Percentiles rank a stretch among this genome's conserved stretches.
phyloP scores from a whole-genome alignment of 2,888 invertebrate genomes.

The Acronicta aceris region DNA sequence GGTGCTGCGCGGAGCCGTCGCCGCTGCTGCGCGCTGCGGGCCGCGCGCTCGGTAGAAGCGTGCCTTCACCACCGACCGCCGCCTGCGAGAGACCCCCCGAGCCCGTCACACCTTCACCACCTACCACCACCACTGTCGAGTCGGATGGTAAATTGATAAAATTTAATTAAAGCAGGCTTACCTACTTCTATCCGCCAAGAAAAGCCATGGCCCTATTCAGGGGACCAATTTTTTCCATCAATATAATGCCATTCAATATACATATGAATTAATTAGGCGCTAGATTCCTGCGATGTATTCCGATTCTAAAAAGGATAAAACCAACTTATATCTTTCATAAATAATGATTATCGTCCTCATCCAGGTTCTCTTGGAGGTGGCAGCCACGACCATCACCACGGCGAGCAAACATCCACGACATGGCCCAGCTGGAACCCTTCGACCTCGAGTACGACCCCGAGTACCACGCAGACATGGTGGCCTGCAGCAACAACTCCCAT shows the following conservation, averaged over 20 bases:
- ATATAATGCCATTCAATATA: too few relatives aligned
- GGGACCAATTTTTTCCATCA: too few relatives aligned
- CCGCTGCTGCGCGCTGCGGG: slow-evolving; percentile 94
- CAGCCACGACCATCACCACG: slow-evolving; percentile 71
- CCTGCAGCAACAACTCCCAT: slow-evolving; percentile 72
- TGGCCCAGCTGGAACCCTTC: slow-evolving; percentile 81
- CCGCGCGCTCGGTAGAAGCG: slow-evolving; percentile 91
- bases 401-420: slow-evolving; percentile 78
- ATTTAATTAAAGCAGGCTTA: background rate
- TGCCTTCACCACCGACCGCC: slow-evolving; percentile 85
- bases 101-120: slow-evolving; percentile 93
- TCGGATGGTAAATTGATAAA: slow-evolving; percentile 71
- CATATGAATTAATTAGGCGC: too few relatives aligned
- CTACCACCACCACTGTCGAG: slow-evolving; percentile 91
- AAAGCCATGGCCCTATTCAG: too few relatives aligned
- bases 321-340: background rate
- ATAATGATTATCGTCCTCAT: background rate
- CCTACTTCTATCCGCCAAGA: background rate
- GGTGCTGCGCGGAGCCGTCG: slow-evolving; percentile 94
- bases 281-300: too few relatives aligned
- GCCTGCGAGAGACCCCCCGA: slow-evolving; percentile 92
- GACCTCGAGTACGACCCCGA: slow-evolving; percentile 47
- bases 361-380: slow-evolving; percentile 69
- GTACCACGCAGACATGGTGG: slow-evolving; percentile 54
- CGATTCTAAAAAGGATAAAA: too few relatives aligned